Percentiles rank a stretch among this genome's conserved stretches.
Evolutionary conservation across 2,888 invertebrate genomes (phyloP).

Genomic region (Agriotes lineatus): DNA sequence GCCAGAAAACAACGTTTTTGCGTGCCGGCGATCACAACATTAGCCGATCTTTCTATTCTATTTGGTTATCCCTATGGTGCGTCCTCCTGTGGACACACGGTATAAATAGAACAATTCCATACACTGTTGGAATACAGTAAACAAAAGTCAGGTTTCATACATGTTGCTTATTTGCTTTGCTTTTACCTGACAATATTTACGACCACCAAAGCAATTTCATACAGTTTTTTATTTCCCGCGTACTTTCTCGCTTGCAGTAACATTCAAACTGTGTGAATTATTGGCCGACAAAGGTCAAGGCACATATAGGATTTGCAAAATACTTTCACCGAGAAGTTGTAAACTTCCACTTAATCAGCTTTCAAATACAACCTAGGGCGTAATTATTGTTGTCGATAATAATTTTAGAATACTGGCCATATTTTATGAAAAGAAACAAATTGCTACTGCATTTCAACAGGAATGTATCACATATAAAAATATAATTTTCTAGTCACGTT

Average conservation of each 20-base stretch:
- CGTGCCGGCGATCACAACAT: too few relatives aligned
- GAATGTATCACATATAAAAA: not conserved
- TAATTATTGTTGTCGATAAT: too few relatives aligned
- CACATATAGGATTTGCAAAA: not conserved
- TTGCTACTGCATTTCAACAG: not conserved
- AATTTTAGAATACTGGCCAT: too few relatives aligned
- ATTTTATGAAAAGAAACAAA: not conserved
- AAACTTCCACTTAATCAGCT: not conserved
- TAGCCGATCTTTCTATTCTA: too few relatives aligned
- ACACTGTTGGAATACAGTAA: too few relatives aligned
- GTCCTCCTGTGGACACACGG: too few relatives aligned
- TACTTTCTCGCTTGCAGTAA: not conserved
- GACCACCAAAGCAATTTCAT: not conserved
- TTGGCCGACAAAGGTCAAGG: not conserved
- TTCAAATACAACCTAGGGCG: too few relatives aligned
- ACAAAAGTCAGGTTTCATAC: not conserved
- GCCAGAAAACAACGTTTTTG: too few relatives aligned
- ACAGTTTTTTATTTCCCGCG: not conserved
- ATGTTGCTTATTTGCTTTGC: not conserved
- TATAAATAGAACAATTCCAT: too few relatives aligned
- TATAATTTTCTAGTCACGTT: slow-evolving; percentile 2
- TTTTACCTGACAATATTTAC: not conserved
- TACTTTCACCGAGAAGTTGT: not conserved
- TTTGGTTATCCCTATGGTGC: too few relatives aligned
- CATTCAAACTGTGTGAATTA: not conserved